These are phyloP conservation scores for Labroides dimidiatus DNA, from an alignment of 2,797 vertebrate genomes.

Conservation along the genomic window DNA sequence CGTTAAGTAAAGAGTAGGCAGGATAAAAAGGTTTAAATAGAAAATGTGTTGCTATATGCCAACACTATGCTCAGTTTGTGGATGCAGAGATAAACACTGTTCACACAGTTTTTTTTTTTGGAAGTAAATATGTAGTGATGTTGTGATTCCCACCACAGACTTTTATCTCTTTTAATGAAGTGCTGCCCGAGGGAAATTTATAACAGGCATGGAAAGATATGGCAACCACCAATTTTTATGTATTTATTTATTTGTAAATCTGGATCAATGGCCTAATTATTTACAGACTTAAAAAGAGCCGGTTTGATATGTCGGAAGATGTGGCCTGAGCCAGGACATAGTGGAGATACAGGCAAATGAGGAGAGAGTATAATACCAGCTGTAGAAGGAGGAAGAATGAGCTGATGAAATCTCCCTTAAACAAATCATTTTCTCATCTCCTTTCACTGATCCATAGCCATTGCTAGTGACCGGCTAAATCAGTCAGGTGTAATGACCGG, in stretches of 20 bases:
- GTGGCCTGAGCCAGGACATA: conserved; percentile 12
- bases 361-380: conserved; percentile 20
- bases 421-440: conserved; percentile 41
- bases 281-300: background rate
- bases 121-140: too few relatives aligned
- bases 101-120: too few relatives aligned
- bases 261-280: background rate
- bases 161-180: too few relatives aligned
- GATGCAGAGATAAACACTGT: too few relatives aligned
- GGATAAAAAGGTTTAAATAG: too few relatives aligned
- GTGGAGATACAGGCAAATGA: conserved; percentile 15
- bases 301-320: background rate
- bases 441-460: conserved; percentile 42
- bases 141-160: too few relatives aligned
- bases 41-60: too few relatives aligned
- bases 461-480: conserved; percentile 24
- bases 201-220: too few relatives aligned
- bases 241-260: background rate
- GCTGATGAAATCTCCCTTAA: conserved; percentile 43
- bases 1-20: too few relatives aligned
- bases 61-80: too few relatives aligned
- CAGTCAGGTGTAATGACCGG: conserved; percentile 33
- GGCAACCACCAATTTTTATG: too few relatives aligned
- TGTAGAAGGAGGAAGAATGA: conserved; percentile 4
- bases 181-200: too few relatives aligned